Evolutionary conservation across 2,888 invertebrate genomes (phyloP).

Genomic region (Timandra comae): DNA sequence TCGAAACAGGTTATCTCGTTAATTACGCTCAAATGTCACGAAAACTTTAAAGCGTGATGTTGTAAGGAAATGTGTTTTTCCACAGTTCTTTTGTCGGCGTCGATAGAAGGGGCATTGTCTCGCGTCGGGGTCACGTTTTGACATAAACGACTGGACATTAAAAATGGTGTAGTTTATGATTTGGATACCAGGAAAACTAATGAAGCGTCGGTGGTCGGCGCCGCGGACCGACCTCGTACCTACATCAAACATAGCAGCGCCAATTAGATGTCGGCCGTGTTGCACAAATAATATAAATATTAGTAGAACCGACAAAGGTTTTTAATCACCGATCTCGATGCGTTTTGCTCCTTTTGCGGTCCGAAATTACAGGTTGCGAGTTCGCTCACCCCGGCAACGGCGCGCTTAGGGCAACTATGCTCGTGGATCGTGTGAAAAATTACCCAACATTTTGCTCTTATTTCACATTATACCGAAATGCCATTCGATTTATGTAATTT

Average conservation of each 20-base stretch:
- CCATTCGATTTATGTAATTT: slow-evolving; percentile 68
- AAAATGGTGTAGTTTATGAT: slow-evolving; percentile 62
- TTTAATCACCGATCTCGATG: slow-evolving; percentile 74
- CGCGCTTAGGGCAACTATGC: slow-evolving; percentile 74
- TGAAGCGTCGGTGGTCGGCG: slow-evolving; percentile 65
- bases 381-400: slow-evolving; percentile 67
- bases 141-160: slow-evolving; percentile 55
- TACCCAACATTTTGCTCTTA: slow-evolving; percentile 66
- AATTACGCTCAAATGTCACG: slow-evolving; percentile 20
- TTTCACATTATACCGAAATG: slow-evolving; percentile 58
- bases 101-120: slow-evolving; percentile 11
- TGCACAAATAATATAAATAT: slow-evolving; percentile 75
- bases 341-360: slow-evolving; percentile 74
- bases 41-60: slow-evolving; percentile 21
- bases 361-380: slow-evolving; percentile 74
- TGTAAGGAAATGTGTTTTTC: slow-evolving; percentile 47
- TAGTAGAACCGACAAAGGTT: slow-evolving; percentile 78
- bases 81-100: slow-evolving; percentile 45
- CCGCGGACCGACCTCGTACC: slow-evolving; percentile 38
- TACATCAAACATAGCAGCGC: slow-evolving; percentile 61
- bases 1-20: slow-evolving; percentile 29
- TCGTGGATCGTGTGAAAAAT: slow-evolving; percentile 74
- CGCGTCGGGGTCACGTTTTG: slow-evolving; percentile 51
- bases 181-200: slow-evolving; percentile 71
- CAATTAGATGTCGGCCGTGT: slow-evolving; percentile 75